Base-by-base conservation (phyloP, 2,888 invertebrate species). In the Caenorhabditis becei region DNA sequence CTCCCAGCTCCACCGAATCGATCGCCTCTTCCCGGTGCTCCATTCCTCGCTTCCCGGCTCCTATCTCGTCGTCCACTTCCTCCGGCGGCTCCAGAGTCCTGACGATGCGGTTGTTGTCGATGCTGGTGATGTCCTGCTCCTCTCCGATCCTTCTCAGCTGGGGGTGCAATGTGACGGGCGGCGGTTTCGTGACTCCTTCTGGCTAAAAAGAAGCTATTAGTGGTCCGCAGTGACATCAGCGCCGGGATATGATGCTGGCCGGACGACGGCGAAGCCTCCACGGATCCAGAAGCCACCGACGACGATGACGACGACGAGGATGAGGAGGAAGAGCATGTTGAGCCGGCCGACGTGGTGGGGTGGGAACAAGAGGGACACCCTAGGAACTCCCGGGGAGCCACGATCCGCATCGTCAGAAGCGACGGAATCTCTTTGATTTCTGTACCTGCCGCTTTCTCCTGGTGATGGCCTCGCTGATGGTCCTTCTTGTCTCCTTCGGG, bases 221-320 rank as follows among this genome's bases (percentile, higher is more conserved):
- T 59, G 51, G 78, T 78, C 78, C 61, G 65, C 78, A 79, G 54
- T 41, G 69, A 71, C 78, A 79, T 79, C 78, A 79, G 58, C 35
- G 78, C 61, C 56, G 78, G 78, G n/a, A 79, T 63, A 44, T 56
- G 65, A 37, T 14, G 41, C 41, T n/a, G 58, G 65, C 53, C 41
- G 61, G 61, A 71, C 2, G 58, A 58, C 18, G 72, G 72, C 58
- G 72, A 74, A 47, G 72, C 72, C 32, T 74, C 72, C 65, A 74
- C 18, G 49, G 72, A 74, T 28, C 66, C 67, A 32, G 65, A 70
- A 14, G 61, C 32, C 11, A 53, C 41, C 24, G 69, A 58, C 44
- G 69, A 28, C 10, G 67, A 56, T 10, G 67, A 16, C n/a, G 56
- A 26, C 24, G 67, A 53, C 14, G 63, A 70, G 28, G 66, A 44